Base-by-base conservation (phyloP, 2,113 vertebrate species). In the Varanus salvator region DNA sequence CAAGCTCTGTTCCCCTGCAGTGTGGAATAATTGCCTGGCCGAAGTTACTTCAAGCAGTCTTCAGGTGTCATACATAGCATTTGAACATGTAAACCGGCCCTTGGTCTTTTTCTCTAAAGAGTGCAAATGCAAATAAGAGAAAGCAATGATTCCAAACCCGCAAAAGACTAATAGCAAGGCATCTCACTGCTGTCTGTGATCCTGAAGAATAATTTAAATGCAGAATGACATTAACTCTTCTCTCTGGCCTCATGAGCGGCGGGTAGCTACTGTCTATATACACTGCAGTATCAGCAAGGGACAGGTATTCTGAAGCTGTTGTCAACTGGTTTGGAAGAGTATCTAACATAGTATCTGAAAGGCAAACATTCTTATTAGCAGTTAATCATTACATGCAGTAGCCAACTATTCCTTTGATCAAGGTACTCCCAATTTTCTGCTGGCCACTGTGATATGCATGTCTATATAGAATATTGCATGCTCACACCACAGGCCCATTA, bases 201-300 rank as follows among this genome's bases (percentile, higher is more conserved):
- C 96, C 95, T 60, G 95, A 94, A 80, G 95, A 94, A 89, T 97
- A 98, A 90, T 95, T 97, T n/a, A 98, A 95, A 87, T 97, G 97
- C 29, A 98, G 92, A 54, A 98, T 97, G 93, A 98, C 93, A 89
- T 98, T 96, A 78, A 97, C 96, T 90, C 91, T 96, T 90, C 97
- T 96, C 81, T 97, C 94, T 0, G 95, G 92, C 77, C 94, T 96
- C 95, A 98, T 89, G 83, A 98, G 95, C 0, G 95, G 93, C 7
- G 97, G 97, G 60, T 94, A 97, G 89, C 96, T 97, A 27, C 94
- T 96, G 89, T 98, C 97, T 0, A 97, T 96, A 77, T 96, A 97
- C 89, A 94, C 96, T 0, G 93, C 96, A 0, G 95, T 94, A 80
- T 98, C 98, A 91, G 96, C 95, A 80, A 98, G 92, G 90, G 94